phyloP scores from a whole-genome alignment of 2,888 invertebrate genomes.

The Clusia tigrina region DNA sequence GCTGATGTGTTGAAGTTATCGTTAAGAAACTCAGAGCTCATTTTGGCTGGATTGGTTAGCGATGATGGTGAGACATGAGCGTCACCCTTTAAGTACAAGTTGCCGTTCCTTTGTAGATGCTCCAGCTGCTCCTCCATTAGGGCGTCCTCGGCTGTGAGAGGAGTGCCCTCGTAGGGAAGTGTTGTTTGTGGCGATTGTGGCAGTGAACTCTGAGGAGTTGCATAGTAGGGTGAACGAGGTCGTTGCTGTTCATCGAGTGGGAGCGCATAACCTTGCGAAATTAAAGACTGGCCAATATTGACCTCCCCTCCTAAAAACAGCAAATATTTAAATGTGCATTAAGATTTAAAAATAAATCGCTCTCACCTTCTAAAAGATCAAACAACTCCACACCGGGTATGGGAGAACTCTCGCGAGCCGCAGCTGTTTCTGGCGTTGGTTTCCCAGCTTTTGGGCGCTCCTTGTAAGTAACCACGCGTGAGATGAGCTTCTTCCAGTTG shows the following conservation, averaged over 20 bases:
- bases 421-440: conserved; percentile 34
- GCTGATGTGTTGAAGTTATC: background rate
- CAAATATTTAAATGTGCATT: background rate
- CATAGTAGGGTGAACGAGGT: conserved; percentile 45
- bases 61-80: background rate
- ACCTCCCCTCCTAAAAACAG: conserved; percentile 48
- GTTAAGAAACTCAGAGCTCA: background rate
- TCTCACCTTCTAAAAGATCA: conserved; percentile 71
- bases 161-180: conserved; percentile 36
- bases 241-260: conserved; percentile 50
- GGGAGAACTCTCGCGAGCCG: conserved; percentile 72
- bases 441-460: conserved; percentile 64
- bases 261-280: conserved; percentile 57
- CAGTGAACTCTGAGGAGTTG: conserved; percentile 39
- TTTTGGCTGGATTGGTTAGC: background rate
- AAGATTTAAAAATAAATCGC: background rate
- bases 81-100: conserved; percentile 46
- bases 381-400: conserved; percentile 81
- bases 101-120: conserved; percentile 46
- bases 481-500: conserved; percentile 82
- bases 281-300: conserved; percentile 57
- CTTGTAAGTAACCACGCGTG: conserved; percentile 78
- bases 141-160: conserved; percentile 42
- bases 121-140: conserved; percentile 49
- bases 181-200: conserved; percentile 44